Conservation (phyloP, 2,797 vertebrate species). For the Gouania willdenowi region DNA sequence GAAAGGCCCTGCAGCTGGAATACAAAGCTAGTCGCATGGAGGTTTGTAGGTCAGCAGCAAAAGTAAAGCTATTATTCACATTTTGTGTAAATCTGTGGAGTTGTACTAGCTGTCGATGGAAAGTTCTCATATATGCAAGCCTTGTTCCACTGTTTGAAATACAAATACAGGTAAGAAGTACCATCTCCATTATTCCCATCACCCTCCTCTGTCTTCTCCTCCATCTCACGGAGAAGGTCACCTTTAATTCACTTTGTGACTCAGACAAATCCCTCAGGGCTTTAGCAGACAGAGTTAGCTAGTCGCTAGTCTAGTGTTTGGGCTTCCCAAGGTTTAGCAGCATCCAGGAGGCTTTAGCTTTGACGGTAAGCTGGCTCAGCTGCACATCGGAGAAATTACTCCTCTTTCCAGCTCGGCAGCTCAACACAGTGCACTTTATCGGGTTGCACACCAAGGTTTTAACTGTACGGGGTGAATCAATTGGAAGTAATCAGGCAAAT, state of each 20-base stretch:
- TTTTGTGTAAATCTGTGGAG: no score
- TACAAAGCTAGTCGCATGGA: no score
- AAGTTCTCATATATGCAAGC: no score
- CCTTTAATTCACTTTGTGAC: constrained; percentile 72
- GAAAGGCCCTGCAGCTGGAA: no score
- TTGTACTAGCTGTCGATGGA: no score
- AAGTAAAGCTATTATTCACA: no score
- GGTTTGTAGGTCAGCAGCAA: no score
- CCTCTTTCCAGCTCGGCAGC: constrained; percentile 47
- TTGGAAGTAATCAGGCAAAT: constrained; percentile 85
- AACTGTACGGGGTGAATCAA: constrained; percentile 75
- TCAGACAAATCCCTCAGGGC: constrained; percentile 60
- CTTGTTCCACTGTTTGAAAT: no score
- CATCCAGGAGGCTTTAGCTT: constrained; percentile 69
- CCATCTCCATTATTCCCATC: constrained; percentile 24
- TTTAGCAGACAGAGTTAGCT: constrained; percentile 62
- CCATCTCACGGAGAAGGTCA: constrained; percentile 59
- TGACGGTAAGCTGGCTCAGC: constrained; percentile 77
- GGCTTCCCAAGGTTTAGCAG: constrained; percentile 59
- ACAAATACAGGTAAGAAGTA: no score
- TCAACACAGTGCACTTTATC: constrained; percentile 43
- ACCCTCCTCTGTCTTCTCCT: constrained; percentile 12
- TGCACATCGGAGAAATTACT: constrained; percentile 76
- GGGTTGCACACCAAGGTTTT: constrained; percentile 60
- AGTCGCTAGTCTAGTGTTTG: constrained; percentile 62